phyloP scores from a whole-genome alignment of 1,140 invertebrate genomes.

The Heterodera schachtii region DNA sequence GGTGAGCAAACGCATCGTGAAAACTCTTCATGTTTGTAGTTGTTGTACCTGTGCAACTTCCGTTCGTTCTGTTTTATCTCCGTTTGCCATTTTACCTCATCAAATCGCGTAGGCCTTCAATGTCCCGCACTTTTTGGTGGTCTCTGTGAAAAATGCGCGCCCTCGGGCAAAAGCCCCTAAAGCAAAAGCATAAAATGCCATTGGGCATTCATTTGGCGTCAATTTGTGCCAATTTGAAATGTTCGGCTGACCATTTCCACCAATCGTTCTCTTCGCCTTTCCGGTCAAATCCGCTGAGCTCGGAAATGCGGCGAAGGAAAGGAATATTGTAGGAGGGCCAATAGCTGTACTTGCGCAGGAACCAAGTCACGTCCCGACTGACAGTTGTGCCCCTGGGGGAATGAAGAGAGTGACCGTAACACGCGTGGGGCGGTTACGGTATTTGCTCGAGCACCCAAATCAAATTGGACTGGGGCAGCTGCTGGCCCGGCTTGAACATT shows the following conservation, averaged over 20 bases:
- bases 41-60: constrained; percentile 28
- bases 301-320: constrained; percentile 74
- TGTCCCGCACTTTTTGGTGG: constrained; percentile 70
- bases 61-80: constrained; percentile 65
- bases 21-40: constrained; percentile 72
- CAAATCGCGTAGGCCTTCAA: constrained; percentile 71
- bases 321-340: constrained; percentile 82
- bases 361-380: constrained; percentile 73
- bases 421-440: constrained; percentile 66
- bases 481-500: constrained; percentile 70
- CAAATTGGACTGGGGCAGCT: constrained; percentile 70
- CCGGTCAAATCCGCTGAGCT: constrained; percentile 69
- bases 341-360: constrained; percentile 74
- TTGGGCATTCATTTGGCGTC: background rate
- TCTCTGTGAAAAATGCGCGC: constrained; percentile 74
- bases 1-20: constrained; percentile 75
- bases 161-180: constrained; percentile 69
- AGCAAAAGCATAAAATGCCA: background rate
- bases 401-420: background rate
- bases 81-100: constrained; percentile 76
- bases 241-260: constrained; percentile 72
- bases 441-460: constrained; percentile 83
- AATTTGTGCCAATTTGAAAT: no score
- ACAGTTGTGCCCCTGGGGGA: constrained; percentile 15
- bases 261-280: constrained; percentile 68